phyloP scores from a whole-genome alignment of 1,140 invertebrate species.

The Megalonaias nervosa region DNA sequence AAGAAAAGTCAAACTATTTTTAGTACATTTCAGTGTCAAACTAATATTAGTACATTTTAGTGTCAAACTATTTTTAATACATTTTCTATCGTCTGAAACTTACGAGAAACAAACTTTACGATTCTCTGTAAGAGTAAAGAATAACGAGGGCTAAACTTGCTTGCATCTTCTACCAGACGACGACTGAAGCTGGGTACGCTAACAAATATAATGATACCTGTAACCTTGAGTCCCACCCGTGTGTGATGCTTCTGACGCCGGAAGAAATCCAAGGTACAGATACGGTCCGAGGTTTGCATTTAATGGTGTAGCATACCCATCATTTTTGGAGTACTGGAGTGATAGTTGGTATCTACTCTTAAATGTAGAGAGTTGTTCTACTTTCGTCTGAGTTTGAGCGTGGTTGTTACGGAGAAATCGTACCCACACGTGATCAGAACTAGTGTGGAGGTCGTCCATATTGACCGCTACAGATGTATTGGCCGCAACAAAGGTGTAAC shows the following conservation, averaged over 20 bases:
- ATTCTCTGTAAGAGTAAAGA: too few relatives aligned
- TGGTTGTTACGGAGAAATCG: constrained; percentile 24
- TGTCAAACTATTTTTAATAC: too few relatives aligned
- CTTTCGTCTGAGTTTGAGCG: constrained; percentile 13
- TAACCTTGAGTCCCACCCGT: constrained; percentile 17
- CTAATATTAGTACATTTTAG: too few relatives aligned
- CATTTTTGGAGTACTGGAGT: constrained; percentile 21
- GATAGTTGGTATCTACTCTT: constrained; percentile 2
- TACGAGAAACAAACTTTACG: too few relatives aligned
- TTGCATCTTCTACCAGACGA: too few relatives aligned
- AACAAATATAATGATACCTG: neutral
- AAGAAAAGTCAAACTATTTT: too few relatives aligned
- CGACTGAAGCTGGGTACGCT: too few relatives aligned
- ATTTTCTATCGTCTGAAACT: too few relatives aligned
- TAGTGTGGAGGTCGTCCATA: constrained; percentile 15
- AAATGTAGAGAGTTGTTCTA: constrained; percentile 17
- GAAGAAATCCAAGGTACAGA: constrained; percentile 23
- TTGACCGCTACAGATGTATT: constrained; percentile 5
- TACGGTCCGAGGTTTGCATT: constrained; percentile 16
- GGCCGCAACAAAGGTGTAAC: constrained; percentile 17
- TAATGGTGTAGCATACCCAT: neutral
- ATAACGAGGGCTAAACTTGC: too few relatives aligned
- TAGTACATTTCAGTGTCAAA: too few relatives aligned
- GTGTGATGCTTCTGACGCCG: neutral
- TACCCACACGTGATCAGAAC: constrained; percentile 6